Evolutionary conservation across 1,140 invertebrate species (phyloP).

Genomic region (Drosophila nigromelanica): DNA sequence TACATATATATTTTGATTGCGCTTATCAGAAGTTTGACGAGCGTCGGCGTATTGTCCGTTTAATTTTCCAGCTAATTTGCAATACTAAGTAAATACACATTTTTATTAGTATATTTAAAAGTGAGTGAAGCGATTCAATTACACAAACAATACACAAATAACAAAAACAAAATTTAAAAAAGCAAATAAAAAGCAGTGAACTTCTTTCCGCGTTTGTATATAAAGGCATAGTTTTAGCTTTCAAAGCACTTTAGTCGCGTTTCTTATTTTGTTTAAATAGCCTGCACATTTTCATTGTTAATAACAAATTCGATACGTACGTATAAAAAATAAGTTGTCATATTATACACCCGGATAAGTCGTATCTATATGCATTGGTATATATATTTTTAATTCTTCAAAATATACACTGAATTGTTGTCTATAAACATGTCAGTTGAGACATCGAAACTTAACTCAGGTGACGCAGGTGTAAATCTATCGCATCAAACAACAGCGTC

Average conservation of each 20-base stretch:
- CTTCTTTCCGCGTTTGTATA: slow-evolving; percentile 5
- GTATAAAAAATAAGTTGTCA: slow-evolving; percentile 1
- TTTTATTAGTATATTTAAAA: neutral
- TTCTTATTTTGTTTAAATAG: slow-evolving; percentile 15
- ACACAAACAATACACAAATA: no score
- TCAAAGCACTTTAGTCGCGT: slow-evolving; percentile 15
- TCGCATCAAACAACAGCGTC: slow-evolving; percentile 1
- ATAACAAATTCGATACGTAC: slow-evolving; percentile 4
- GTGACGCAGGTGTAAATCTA: slow-evolving; percentile 11
- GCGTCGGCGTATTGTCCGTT: neutral
- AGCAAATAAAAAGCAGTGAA: no score
- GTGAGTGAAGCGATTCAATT: neutral
- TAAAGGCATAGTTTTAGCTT: slow-evolving; percentile 18
- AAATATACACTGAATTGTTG: slow-evolving; percentile 6
- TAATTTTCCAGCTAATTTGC: slow-evolving; percentile 19
- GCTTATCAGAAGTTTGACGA: slow-evolving; percentile 13
- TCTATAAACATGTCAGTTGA: slow-evolving; percentile 17
- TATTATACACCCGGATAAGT: neutral
- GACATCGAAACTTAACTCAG: slow-evolving; percentile 15
- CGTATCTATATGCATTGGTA: slow-evolving; percentile 10
- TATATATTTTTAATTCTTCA: slow-evolving; percentile 2
- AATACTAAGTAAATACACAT: slow-evolving; percentile 11
- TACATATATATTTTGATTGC: neutral
- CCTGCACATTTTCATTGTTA: slow-evolving; percentile 25
- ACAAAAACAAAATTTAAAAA: neutral